Base-by-base conservation (phyloP, 35 echinoderm and acorn worm genomes). In the Apostichopus californicus region DNA sequence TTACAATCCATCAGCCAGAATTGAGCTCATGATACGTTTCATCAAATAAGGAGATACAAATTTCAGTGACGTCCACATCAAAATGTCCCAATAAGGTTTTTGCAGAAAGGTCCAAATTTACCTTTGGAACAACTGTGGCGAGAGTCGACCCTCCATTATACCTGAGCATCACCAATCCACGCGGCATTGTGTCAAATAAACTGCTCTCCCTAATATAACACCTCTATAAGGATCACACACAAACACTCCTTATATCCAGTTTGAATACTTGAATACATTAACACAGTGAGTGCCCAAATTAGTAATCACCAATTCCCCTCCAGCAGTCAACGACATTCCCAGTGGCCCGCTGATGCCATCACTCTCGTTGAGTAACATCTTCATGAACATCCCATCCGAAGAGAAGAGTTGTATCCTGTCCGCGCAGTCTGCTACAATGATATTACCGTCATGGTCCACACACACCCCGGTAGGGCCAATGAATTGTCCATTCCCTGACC, bases 211-310 rank as follows among this genome's bases (percentile, higher is more conserved):
- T 61, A 21, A 7, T 75, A 18, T 20, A 75, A 1, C 20, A 75
- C 17, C 13, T 75, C 17, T 75, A 18, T 75, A 22, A 75, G 17
- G 4, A 85, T 79, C 10, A 55, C 6, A 25, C 18, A 54, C 9
- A 82, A 17, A 7, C 15, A 85, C 9, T 1, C 9, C 26, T 97
- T 55, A 98, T 0, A 94, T 92, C 96, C 96, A 99, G 68, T 94
- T 94, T 46, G 94, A 94, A 80, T 99, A 95, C 66, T 94, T 96
- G 86, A 99, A 99, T 53, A 96, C 95, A 89, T 99, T 99, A 56
- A 99, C 97, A 77, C 95, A 96, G 83, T 99, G 97, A 2, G 97
- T 99, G 17, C 97, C 97, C n/a, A 99, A 65, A 78, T 99, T 99
- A 22, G 97, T 99, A 46, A 99, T 93, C 5, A 99, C 95, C 65